Base-by-base conservation (phyloP, 2,797 vertebrate genomes). In the Neostethus bicornis region DNA sequence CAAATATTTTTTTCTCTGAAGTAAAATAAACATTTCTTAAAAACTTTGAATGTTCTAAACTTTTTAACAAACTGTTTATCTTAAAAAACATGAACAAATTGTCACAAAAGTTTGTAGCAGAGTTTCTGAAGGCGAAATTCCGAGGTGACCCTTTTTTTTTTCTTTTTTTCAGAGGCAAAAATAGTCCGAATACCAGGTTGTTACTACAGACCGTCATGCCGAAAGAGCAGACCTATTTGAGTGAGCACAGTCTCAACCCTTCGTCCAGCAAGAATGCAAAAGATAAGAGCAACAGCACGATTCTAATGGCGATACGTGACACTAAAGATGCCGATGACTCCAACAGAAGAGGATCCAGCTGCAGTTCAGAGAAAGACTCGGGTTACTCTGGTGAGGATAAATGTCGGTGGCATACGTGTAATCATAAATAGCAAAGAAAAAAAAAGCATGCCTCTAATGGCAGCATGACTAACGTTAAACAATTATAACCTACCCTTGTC, bases 281-380 rank as follows among this genome's bases (percentile, higher is more conserved):
- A 75, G 85, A 91, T 39, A 85, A 83, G 73, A 81, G 76, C 69
- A 89, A 90, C 86, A 79, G 66, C 4, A 69, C 65, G 2, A 67
- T 80, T 34, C 57, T 86, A 46, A 46, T 76, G 72, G 77, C 81
- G 13, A 66, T 70, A 21, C 73, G 65, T 12, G 70, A 65, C 14
- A 56, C 48, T 25, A 75, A 72, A 51, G 63, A 67, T 12, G 12
- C 46, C 2, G 65, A 51, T 1, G 24, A 59, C 29, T 66, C 69
- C 47, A 72, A 67, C 16, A 75, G 75, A 50, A 61, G 46, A 10
- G 70, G 51, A 42, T 90, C 80, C 1, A 57, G 51, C 63, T 89
- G 84, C 80, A 85, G 84, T 39, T 92, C 91, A 10, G 91, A 92
- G 35, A 92, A 92, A 63, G 91, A 92, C 68, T 92, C 91, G 0